Percentiles rank a stretch among this genome's conserved stretches.
phyloP scores from a whole-genome alignment of 2,797 vertebrate species.

The Gymnodraco acuticeps region DNA sequence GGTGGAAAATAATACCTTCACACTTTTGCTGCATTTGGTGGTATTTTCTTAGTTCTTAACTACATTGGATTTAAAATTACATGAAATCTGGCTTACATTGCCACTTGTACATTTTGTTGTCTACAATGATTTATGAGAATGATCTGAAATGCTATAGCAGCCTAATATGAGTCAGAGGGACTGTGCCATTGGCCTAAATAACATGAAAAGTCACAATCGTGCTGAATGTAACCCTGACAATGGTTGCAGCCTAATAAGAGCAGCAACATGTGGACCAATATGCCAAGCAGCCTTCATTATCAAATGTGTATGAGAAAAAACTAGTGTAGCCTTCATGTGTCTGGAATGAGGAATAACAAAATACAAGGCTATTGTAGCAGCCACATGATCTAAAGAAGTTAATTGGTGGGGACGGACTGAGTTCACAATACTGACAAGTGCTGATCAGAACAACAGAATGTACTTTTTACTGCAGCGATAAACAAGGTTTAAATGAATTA shows the following conservation, averaged over 20 bases:
- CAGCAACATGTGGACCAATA: slow-evolving; percentile 68
- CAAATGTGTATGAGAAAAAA: slow-evolving; percentile 62
- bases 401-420: slow-evolving; percentile 53
- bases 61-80: slow-evolving; percentile 40
- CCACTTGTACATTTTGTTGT: slow-evolving; percentile 22
- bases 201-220: slow-evolving; percentile 54
- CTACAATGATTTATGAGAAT: slow-evolving; percentile 37
- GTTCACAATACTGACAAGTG: slow-evolving; percentile 67
- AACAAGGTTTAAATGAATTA: slow-evolving; percentile 25
- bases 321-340: slow-evolving; percentile 40
- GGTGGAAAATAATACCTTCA: slow-evolving; percentile 70
- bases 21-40: slow-evolving; percentile 43
- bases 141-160: slow-evolving; percentile 75
- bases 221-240: slow-evolving; percentile 47
- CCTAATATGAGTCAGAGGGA: slow-evolving; percentile 53
- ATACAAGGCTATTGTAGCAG: slow-evolving; percentile 65
- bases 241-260: slow-evolving; percentile 58
- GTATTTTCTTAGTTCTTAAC: slow-evolving; percentile 38
- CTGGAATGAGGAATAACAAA: slow-evolving; percentile 53
- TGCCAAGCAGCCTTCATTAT: slow-evolving; percentile 72
- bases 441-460: slow-evolving; percentile 52
- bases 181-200: slow-evolving; percentile 49
- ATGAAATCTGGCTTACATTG: slow-evolving; percentile 38
- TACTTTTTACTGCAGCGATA: slow-evolving; percentile 67
- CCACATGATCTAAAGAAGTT: slow-evolving; percentile 48